A percentile compares a stretch with the other conserved stretches of the same genome.
These are phyloP conservation scores for Lagopus leucura DNA, from an alignment of 2,113 vertebrate species.

Conservation along the genomic window DNA sequence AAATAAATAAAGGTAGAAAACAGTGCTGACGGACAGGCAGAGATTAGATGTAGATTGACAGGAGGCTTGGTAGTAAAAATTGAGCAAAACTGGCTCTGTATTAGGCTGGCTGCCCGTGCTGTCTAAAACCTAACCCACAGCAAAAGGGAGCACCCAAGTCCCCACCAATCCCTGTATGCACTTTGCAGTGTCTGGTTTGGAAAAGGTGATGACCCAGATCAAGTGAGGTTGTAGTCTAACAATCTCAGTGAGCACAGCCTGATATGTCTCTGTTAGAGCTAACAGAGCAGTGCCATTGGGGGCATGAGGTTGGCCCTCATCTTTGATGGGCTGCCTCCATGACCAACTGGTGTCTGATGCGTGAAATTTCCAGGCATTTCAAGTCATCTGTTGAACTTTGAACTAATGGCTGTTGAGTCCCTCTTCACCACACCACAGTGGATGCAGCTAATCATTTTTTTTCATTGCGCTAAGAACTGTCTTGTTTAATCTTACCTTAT, in stretches of 20 bases:
- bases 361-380: background rate
- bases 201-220: background rate
- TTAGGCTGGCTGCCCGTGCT: background rate
- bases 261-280: background rate
- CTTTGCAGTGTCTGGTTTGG: background rate
- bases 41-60: fast-evolving
- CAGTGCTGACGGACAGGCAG: background rate
- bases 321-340: background rate
- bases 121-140: background rate
- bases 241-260: fast-evolving
- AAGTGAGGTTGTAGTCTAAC: background rate
- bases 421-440: background rate
- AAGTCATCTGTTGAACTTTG: background rate
- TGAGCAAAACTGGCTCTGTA: background rate
- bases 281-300: background rate
- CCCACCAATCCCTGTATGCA: fast-evolving
- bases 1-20: background rate
- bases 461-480: background rate
- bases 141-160: background rate
- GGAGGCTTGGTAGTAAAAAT: background rate
- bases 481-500: background rate
- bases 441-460: background rate
- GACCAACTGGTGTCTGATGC: background rate
- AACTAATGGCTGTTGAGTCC: background rate
- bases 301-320: background rate